Evolutionary conservation across 2,888 invertebrate genomes (phyloP).

Genomic region (Heteromyza rotundicornis): DNA sequence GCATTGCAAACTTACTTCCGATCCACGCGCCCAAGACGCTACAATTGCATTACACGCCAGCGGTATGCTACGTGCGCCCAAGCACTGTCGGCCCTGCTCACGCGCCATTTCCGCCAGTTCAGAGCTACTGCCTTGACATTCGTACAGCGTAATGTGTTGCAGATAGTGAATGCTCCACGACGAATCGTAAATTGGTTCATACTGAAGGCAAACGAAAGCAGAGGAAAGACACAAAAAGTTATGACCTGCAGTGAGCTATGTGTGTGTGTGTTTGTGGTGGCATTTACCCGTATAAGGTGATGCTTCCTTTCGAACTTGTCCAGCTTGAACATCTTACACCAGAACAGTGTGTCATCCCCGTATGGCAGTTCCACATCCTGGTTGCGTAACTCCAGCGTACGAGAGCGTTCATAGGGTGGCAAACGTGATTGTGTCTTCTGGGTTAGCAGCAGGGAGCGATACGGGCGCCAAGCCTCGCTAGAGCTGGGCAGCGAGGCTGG

Average conservation of each 20-base stretch:
- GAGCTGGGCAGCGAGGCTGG: constrained; percentile 68
- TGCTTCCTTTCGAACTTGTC: constrained; percentile 70
- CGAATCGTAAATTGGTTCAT: constrained; percentile 72
- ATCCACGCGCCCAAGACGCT: constrained; percentile 74
- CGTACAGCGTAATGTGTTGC: constrained; percentile 75
- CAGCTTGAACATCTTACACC: constrained; percentile 72
- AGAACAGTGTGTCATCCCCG: constrained; percentile 70
- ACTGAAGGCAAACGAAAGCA: constrained; percentile 61
- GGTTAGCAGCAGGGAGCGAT: constrained; percentile 70
- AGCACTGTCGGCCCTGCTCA: constrained; percentile 68
- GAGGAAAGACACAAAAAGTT: not conserved
- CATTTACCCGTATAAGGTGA: constrained; percentile 72
- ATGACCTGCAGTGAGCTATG: constrained; percentile 18
- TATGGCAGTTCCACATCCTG: constrained; percentile 69
- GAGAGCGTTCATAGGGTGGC: constrained; percentile 64
- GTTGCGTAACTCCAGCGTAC: constrained; percentile 67
- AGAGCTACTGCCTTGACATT: constrained; percentile 69
- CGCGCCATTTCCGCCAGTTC: constrained; percentile 68
- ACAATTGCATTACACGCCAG: constrained; percentile 72
- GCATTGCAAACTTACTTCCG: constrained; percentile 69
- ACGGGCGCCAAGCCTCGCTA: constrained; percentile 64
- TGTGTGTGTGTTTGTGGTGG: not conserved
- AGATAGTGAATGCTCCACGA: constrained; percentile 68
- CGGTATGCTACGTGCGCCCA: constrained; percentile 67
- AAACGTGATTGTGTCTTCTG: constrained; percentile 68